Evolutionary conservation across 2,888 invertebrate genomes (phyloP).

Genomic region (Halictus ligatus): DNA sequence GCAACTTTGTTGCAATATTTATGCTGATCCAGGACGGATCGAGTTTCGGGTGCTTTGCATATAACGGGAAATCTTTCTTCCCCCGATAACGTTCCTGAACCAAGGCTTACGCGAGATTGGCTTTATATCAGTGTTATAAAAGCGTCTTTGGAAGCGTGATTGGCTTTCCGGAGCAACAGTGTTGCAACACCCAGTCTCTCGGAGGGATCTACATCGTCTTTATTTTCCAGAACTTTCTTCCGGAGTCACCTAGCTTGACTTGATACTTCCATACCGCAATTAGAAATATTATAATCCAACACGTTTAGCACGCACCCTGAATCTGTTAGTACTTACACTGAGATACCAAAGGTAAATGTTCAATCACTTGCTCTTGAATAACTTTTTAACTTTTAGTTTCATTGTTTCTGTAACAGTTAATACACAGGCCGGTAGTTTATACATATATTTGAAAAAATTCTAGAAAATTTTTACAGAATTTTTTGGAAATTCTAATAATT

Average conservation of each 20-base stretch:
- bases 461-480: too few species aligned
- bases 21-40: conserved; percentile 59
- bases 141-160: conserved; percentile 56
- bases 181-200: not conserved
- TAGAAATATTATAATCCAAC: not conserved
- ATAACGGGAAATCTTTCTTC: conserved; percentile 48
- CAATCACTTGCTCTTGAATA: too few species aligned
- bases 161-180: conserved; percentile 31
- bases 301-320: too few species aligned
- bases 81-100: conserved; percentile 34
- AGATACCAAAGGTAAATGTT: too few species aligned
- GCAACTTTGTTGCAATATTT: conserved; percentile 56
- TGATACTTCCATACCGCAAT: not conserved
- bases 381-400: too few species aligned
- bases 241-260: too few species aligned
- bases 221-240: not conserved
- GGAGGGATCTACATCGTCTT: not conserved
- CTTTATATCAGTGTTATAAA: conserved; percentile 60
- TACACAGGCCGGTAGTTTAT: too few species aligned
- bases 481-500: too few species aligned
- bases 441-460: too few species aligned
- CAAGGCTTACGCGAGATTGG: conserved; percentile 46
- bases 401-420: too few species aligned
- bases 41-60: conserved; percentile 58
- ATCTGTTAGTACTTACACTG: too few species aligned